phyloP scores from a whole-genome alignment of 2,113 vertebrate genomes.

The Galbula dea region DNA sequence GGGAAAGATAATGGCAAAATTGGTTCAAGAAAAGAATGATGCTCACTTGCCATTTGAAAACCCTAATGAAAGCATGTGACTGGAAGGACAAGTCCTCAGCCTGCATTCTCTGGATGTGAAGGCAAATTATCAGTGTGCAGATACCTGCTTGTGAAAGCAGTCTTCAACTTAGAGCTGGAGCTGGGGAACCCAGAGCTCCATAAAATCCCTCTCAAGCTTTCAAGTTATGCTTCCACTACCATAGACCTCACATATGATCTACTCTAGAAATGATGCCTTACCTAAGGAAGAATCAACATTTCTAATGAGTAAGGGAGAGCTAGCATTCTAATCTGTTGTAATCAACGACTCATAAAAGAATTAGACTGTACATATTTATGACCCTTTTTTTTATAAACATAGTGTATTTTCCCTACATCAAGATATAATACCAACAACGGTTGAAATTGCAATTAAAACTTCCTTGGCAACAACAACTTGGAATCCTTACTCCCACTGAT shows the following conservation, averaged over 20 bases:
- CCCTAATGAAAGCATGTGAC: neutral
- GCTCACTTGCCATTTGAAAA: neutral
- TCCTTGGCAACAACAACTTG: neutral
- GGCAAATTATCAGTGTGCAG: neutral
- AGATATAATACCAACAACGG: neutral
- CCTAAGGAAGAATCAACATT: neutral
- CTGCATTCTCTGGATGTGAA: neutral
- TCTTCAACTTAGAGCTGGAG: neutral
- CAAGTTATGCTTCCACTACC: neutral
- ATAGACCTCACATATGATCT: neutral
- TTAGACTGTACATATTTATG: neutral
- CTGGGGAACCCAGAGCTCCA: neutral
- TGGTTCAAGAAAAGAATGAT: neutral
- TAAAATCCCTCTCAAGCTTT: neutral
- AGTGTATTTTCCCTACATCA: neutral
- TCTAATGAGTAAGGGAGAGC: neutral
- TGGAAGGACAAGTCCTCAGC: neutral
- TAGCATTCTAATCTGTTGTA: neutral
- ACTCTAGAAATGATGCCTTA: neutral
- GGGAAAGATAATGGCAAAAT: neutral
- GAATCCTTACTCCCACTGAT: neutral
- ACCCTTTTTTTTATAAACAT: neutral
- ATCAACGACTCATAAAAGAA: neutral
- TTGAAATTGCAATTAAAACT: constrained; percentile 13
- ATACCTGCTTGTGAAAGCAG: neutral